phyloP scores from a whole-genome alignment of 1,140 invertebrate genomes.

The Bilobella aurantiaca region DNA sequence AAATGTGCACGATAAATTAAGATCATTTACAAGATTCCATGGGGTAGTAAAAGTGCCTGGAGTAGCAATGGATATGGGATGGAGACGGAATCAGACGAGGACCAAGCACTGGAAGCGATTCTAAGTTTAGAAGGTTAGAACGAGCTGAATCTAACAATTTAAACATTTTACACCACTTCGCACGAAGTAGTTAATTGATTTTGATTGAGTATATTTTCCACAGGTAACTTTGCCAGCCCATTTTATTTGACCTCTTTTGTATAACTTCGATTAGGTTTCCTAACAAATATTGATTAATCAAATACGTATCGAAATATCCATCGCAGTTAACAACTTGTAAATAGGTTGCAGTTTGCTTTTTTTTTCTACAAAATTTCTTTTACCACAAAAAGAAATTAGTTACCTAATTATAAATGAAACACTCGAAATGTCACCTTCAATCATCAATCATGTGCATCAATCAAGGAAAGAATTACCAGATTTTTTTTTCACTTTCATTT shows the following conservation, averaged over 20 bases:
- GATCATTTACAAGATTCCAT: not conserved
- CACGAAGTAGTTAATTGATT: not conserved
- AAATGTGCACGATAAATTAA: no score
- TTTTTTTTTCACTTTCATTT: no score
- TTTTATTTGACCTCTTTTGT: not conserved
- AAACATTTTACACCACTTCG: not conserved
- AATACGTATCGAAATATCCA: no score
- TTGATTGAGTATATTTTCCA: not conserved
- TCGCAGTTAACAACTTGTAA: no score
- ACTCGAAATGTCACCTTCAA: no score
- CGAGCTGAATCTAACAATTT: not conserved
- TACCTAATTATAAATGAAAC: no score
- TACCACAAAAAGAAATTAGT: no score
- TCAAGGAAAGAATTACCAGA: no score
- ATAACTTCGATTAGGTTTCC: not conserved
- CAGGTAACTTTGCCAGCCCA: not conserved
- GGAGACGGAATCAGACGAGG: slow-evolving; percentile 26
- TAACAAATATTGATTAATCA: not conserved
- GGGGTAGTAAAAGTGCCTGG: not conserved
- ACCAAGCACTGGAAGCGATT: slow-evolving; percentile 20
- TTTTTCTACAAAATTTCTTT: no score
- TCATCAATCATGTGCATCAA: no score
- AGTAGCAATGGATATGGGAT: slow-evolving; percentile 21
- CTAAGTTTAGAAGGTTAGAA: slow-evolving; percentile 21
- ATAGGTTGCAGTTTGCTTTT: no score